Percentiles rank a stretch among this genome's conserved stretches.
These are phyloP conservation scores for Colletes latitarsis DNA, from an alignment of 1,140 invertebrate species.

Conservation along the genomic window DNA sequence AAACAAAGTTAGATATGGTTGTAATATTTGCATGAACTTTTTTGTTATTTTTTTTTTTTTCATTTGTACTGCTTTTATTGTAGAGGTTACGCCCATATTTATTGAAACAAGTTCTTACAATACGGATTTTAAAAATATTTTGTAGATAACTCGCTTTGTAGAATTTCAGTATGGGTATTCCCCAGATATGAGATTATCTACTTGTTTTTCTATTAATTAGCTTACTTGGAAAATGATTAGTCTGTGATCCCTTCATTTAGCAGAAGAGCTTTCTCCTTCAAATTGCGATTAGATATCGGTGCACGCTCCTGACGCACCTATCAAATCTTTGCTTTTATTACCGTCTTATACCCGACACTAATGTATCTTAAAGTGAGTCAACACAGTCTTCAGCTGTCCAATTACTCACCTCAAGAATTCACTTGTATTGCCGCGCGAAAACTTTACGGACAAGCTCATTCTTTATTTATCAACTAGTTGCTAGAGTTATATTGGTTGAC, in stretches of 20 bases:
- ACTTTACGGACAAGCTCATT: background rate
- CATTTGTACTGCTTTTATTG: no score
- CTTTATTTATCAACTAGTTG: background rate
- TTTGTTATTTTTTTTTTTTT: no score
- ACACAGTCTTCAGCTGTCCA: background rate
- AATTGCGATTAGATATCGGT: conserved; percentile 6
- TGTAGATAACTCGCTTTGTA: no score
- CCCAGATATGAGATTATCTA: background rate
- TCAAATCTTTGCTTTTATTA: background rate
- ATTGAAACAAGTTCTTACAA: no score
- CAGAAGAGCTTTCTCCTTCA: conserved; percentile 17
- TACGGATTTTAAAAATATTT: no score
- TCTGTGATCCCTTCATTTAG: background rate
- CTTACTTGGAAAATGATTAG: background rate
- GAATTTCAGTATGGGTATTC: background rate
- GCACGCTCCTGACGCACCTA: background rate
- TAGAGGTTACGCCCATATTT: no score
- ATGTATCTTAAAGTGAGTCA: conserved; percentile 3
- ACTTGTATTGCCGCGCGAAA: background rate
- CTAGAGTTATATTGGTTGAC: background rate
- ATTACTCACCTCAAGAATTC: conserved; percentile 2
- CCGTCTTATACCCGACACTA: background rate
- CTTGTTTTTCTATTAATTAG: background rate
- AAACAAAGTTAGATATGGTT: no score
- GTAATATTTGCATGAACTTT: no score